A percentile compares a stretch with the other conserved stretches of the same genome.
These are phyloP conservation scores for Drosophila emarginata DNA, from an alignment of 2,888 invertebrate genomes.

Conservation along the genomic window DNA sequence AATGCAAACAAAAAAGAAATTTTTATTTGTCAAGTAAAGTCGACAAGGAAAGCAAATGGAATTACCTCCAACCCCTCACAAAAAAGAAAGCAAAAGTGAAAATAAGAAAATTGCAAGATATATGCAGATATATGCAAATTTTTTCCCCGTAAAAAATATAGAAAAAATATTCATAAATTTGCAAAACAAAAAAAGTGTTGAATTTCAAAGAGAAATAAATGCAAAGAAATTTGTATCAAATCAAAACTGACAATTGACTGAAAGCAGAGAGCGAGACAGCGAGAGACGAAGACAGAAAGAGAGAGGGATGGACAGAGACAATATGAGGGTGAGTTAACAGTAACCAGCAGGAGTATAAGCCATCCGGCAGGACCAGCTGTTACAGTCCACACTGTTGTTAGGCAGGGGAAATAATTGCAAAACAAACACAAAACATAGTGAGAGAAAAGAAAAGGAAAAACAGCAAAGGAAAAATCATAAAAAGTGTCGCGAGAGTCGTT, in stretches of 20 bases:
- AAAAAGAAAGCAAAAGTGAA: constrained; percentile 13
- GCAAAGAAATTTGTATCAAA: constrained; percentile 23
- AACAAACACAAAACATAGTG: constrained; percentile 41
- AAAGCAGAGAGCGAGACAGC: constrained; percentile 14
- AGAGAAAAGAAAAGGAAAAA: constrained; percentile 25
- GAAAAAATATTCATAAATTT: constrained; percentile 32
- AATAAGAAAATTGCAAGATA: constrained; percentile 33
- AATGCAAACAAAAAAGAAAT: constrained; percentile 35
- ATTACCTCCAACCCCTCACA: not conserved
- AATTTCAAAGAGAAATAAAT: constrained; percentile 55
- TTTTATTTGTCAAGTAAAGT: constrained; percentile 9
- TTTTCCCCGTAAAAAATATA: not conserved
- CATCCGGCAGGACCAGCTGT: constrained; percentile 15
- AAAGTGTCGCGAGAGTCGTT: constrained; percentile 53
- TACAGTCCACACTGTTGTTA: constrained; percentile 37
- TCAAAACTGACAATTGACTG: constrained; percentile 30
- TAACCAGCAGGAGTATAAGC: not conserved
- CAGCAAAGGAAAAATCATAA: constrained; percentile 52
- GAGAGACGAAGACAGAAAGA: not conserved
- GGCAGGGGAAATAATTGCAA: constrained; percentile 70
- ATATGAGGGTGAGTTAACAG: constrained; percentile 30
- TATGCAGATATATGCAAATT: constrained; percentile 24
- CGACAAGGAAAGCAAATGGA: constrained; percentile 10
- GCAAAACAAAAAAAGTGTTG: constrained; percentile 43
- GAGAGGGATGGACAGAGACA: not conserved